These are phyloP conservation scores for Lophochroa leadbeateri DNA, from an alignment of 2,113 vertebrate genomes.

Conservation along the genomic window DNA sequence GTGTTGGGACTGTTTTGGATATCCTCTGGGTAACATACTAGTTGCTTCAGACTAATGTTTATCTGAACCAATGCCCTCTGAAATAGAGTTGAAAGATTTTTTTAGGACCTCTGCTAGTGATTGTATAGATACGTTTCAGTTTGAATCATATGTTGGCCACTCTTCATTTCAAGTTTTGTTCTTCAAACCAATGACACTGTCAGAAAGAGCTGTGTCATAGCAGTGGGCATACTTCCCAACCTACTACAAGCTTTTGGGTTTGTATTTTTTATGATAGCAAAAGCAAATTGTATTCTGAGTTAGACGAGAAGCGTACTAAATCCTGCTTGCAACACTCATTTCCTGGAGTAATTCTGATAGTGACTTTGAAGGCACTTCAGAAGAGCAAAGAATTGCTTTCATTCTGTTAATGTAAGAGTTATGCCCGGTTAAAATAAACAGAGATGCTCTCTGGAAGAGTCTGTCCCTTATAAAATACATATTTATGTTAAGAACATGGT, in stretches of 20 bases:
- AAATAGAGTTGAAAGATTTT: neutral
- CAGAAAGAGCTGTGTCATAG: conserved; percentile 24
- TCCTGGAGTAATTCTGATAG: neutral
- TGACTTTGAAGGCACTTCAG: neutral
- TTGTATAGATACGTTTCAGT: neutral
- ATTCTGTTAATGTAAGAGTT: neutral
- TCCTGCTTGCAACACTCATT: neutral
- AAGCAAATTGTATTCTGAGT: neutral
- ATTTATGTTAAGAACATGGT: neutral
- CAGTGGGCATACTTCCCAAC: neutral
- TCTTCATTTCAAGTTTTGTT: neutral
- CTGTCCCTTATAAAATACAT: neutral
- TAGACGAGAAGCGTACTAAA: neutral
- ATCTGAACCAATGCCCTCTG: neutral
- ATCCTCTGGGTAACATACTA: neutral
- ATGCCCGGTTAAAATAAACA: neutral
- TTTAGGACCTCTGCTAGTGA: neutral
- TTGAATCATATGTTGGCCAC: neutral
- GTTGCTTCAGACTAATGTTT: neutral
- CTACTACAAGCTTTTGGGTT: neutral
- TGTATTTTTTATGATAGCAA: neutral
- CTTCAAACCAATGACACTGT: neutral
- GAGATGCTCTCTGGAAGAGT: neutral
- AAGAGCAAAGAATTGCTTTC: neutral
- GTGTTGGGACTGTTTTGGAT: neutral